Evolutionary conservation across 2,888 invertebrate species (phyloP), one percentile per base, ranked within the genome.

Genomic region (Lasioglossum leucozonium): DNA sequence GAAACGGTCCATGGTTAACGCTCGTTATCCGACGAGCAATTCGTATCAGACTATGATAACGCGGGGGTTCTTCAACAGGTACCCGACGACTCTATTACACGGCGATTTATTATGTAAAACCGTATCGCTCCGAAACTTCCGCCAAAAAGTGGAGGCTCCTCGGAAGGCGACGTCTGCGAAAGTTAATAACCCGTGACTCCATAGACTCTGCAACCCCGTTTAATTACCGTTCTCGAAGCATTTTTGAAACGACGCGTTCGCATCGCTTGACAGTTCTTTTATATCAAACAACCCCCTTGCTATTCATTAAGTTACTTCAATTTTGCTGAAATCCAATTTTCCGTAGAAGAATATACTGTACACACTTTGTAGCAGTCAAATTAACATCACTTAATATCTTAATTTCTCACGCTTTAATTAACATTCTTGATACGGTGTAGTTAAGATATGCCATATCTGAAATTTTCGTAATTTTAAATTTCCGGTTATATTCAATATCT

Each of bases 61-160:
- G 26, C 40, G 37, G 16, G 71, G 18, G 18, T 58, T 87, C 79
- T 77, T 89, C 84, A 87, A 89, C 85, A 84, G 82, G 82, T 84
- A 65, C 44, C 73, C 74, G 34, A 72, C 74, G 34, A 72, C 26
- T 76, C 44, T 37, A 78, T 80, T 74, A 62, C 74, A 42, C 18
- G 37, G 26, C 72, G 71, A 69, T 85, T 79, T 74, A 30, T 71
- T 47, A 74, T 42, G 75, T 51, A 44, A 72, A 75, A 67, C 47
- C 30, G 34, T 30, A 34, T 34, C 62, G 37, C n/a, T 58, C 16
- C 30, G 55, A 37, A 73, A 81, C 47, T 58, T 34, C 6, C 26
- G 6, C 18, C 40, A 30, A 55, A 62, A 71, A 73, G 30, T 34
- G 16, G 22, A 30, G 26, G 2, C 8, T 72, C 34, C 13, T 58